phyloP scores from a whole-genome alignment of 2,888 invertebrate species.

The Caenorhabditis doughertyi region DNA sequence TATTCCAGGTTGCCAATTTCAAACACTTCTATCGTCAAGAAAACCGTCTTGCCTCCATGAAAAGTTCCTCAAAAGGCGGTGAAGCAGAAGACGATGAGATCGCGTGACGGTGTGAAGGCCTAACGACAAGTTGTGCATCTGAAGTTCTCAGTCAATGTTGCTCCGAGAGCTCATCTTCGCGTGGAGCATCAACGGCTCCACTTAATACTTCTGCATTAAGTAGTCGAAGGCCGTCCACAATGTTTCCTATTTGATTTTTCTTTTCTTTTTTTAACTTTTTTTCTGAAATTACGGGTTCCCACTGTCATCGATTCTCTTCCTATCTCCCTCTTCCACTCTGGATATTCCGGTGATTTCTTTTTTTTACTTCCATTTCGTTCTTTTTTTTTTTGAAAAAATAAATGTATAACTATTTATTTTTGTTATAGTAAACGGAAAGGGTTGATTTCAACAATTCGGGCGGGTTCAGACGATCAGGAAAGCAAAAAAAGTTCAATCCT shows the following conservation, averaged over 20 bases:
- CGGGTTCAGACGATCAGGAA: too few relatives aligned
- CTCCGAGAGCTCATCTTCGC: conserved; percentile 40
- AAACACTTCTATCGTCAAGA: conserved; percentile 84
- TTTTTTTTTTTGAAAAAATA: background rate
- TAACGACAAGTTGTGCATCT: conserved; percentile 62
- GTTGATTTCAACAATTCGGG: too few relatives aligned
- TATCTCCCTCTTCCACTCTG: background rate
- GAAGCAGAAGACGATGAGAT: conserved; percentile 56
- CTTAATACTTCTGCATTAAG: conserved; percentile 14
- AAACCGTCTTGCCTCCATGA: conserved; percentile 80
- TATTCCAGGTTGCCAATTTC: conserved; percentile 84
- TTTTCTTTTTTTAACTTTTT: conserved; percentile 1
- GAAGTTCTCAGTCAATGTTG: conserved; percentile 53
- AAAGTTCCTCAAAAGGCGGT: conserved; percentile 51
- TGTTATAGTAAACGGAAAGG: too few relatives aligned
- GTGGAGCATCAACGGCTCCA: conserved; percentile 3
- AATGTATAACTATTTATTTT: background rate
- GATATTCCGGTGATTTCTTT: conserved; percentile 18
- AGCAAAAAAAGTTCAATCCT: too few relatives aligned
- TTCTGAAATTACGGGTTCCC: background rate
- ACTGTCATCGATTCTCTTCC: conserved; percentile 18
- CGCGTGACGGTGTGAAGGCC: conserved; percentile 63
- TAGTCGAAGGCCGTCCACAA: conserved; percentile 47
- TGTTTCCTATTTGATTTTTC: conserved; percentile 45
- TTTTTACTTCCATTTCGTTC: background rate